Evolutionary conservation across 2,113 vertebrate species (phyloP), one percentile per base, ranked within the genome.

Genomic region (Trachemys scripta): DNA sequence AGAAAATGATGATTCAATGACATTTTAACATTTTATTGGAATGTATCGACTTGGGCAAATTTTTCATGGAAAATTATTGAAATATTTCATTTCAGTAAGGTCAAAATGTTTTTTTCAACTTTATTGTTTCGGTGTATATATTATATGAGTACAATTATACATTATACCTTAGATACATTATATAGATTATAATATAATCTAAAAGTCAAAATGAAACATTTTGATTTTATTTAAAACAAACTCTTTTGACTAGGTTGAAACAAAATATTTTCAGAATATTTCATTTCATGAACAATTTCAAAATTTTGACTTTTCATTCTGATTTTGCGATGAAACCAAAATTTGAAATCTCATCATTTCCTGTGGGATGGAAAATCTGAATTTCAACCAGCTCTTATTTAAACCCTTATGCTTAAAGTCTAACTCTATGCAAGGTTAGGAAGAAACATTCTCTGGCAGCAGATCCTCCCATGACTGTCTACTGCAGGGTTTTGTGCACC

Each of bases 291-390:
- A 17, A 35, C n/a, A 72, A 49, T 62, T 85, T 6, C 17, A 56
- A 80, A 22, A 38, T 51, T 7, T 57, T 65, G 49, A 35, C 14
- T 78, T 69, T 76, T 93, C 31, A 62, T 75, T 45, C 13, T 45
- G 50, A 9, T 19, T 84, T 76, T 76, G 51, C n/a, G 6, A 45
- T 24, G 27, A 7, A 62, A 82, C 22, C 4, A 27, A 38, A 19
- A 35, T 4, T 42, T 53, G 24, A 50, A 80, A 38, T 5, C 38
- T n/a, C 65, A 29, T 80, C 65, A 75, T 84, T n/a, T 78, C 62
- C 80, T 0, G 0, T 14, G 12, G 80, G 24, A 11, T 69, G 31
- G 16, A n/a, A 69, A 69, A 69, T 69, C 31, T 69, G 7, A 69
- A 69, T n/a, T 69, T 69, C 62, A 31, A n/a, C 62, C n/a, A 31